phyloP scores from a whole-genome alignment of 2,888 invertebrate genomes.

The Coecobrya sp. region DNA sequence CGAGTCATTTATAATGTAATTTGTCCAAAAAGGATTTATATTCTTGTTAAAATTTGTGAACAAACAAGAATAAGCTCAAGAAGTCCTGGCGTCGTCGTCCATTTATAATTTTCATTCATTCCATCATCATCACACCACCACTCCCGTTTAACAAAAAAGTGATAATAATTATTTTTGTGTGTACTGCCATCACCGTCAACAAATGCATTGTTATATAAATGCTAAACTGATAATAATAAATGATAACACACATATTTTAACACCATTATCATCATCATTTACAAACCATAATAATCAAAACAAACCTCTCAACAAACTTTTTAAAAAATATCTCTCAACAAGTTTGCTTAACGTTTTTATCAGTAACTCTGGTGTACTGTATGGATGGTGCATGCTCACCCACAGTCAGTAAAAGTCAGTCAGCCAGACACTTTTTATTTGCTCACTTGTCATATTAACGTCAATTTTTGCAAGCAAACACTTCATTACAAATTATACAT shows the following conservation, averaged over 20 bases:
- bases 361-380: not conserved
- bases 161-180: slow-evolving; percentile 7
- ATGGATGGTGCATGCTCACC: not conserved
- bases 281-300: slow-evolving; percentile 40
- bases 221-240: slow-evolving; percentile 31
- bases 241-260: slow-evolving; percentile 28
- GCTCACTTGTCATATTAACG: slow-evolving; percentile 76
- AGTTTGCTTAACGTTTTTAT: slow-evolving; percentile 7
- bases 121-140: slow-evolving; percentile 5
- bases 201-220: not conserved
- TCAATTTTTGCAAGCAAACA: slow-evolving; percentile 74
- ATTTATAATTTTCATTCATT: slow-evolving; percentile 45
- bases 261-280: not conserved
- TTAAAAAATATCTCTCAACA: not conserved
- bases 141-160: not conserved
- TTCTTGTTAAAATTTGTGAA: slow-evolving; percentile 42
- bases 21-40: slow-evolving; percentile 60
- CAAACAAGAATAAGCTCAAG: slow-evolving; percentile 1
- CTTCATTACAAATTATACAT: slow-evolving; percentile 49
- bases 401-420: slow-evolving; percentile 14
- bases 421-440: slow-evolving; percentile 72
- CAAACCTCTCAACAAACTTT: slow-evolving; percentile 39
- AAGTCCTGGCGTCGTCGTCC: too few species aligned
- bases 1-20: slow-evolving; percentile 4
- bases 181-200: not conserved